Evolutionary conservation across 2,888 invertebrate genomes (phyloP).

Genomic region (Troides oblongomaculatus): DNA sequence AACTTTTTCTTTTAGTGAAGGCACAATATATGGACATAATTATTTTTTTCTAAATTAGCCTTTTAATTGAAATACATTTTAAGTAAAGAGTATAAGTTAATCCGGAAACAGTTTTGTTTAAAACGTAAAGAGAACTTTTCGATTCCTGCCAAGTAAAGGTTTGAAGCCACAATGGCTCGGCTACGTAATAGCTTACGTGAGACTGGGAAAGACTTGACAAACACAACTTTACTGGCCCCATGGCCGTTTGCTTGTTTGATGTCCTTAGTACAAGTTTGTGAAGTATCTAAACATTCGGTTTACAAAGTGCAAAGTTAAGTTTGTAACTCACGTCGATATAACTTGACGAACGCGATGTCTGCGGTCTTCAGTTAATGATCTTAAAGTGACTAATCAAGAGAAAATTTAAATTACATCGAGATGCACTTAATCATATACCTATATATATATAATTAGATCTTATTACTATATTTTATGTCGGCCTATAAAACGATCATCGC

Average conservation of each 20-base stretch:
- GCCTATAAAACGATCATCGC: too few species aligned
- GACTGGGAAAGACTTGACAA: slow-evolving; percentile 49
- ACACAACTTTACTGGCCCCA: slow-evolving; percentile 3
- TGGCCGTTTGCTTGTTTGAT: neutral
- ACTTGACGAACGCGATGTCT: slow-evolving; percentile 25
- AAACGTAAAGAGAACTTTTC: slow-evolving; percentile 8
- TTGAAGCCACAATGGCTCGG: slow-evolving; percentile 46
- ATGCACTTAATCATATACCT: slow-evolving; percentile 4
- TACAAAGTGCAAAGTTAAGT: slow-evolving; percentile 12
- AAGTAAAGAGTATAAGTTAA: neutral
- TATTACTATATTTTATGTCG: too few species aligned
- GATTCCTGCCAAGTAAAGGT: slow-evolving; percentile 32
- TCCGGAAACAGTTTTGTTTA: neutral
- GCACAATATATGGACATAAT: too few species aligned
- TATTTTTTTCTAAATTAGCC: too few species aligned
- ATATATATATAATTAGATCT: too few species aligned
- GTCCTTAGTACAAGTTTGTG: slow-evolving; percentile 4
- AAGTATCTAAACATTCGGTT: slow-evolving; percentile 7
- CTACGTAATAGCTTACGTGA: slow-evolving; percentile 55
- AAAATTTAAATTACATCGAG: slow-evolving; percentile 30
- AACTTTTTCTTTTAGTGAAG: too few species aligned
- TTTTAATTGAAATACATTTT: too few species aligned
- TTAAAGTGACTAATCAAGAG: slow-evolving; percentile 26
- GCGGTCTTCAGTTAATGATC: slow-evolving; percentile 39
- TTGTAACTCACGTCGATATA: slow-evolving; percentile 10